A percentile compares a stretch with the other conserved stretches of the same genome.
Evolutionary conservation across 37 sponge, comb jelly and placozoan species (phyloP).

Genomic region (Chondrilla cf. caribensis): DNA sequence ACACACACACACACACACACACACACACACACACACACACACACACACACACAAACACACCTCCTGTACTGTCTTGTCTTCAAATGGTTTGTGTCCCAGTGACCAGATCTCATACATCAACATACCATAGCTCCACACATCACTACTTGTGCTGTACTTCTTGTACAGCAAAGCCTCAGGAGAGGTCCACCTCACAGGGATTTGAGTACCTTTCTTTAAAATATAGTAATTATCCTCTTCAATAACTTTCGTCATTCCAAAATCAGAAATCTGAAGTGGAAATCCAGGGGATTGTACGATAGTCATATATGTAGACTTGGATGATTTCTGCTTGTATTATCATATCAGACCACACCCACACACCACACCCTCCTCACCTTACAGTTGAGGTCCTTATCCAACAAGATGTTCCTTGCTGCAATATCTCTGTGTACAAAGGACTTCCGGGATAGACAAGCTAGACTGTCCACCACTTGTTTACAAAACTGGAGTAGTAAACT

Average conservation of each 20-base stretch:
- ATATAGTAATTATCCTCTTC: background rate
- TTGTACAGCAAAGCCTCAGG: slow-evolving; percentile 18
- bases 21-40: slow-evolving; percentile 15
- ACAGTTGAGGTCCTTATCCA: slow-evolving; percentile 17
- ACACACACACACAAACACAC: slow-evolving; percentile 1
- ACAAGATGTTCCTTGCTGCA: slow-evolving; percentile 12
- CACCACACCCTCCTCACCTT: background rate
- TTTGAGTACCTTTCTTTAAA: background rate
- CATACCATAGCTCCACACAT: slow-evolving; percentile 28
- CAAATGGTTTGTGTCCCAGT: slow-evolving; percentile 23
- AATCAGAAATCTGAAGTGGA: slow-evolving; percentile 17
- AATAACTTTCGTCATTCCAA: slow-evolving; percentile 9
- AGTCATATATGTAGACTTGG: too few species aligned
- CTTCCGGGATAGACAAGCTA: slow-evolving; percentile 9
- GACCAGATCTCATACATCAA: slow-evolving; percentile 31
- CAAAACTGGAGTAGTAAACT: slow-evolving; percentile 18
- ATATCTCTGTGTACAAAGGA: slow-evolving; percentile 26
- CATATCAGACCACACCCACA: too few species aligned
- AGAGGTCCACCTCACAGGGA: slow-evolving; percentile 9
- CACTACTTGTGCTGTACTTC: slow-evolving; percentile 17
- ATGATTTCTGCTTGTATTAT: too few species aligned
- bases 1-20: too few species aligned
- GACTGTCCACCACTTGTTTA: slow-evolving; percentile 12
- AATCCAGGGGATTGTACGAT: background rate
- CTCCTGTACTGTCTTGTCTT: background rate